A percentile compares a stretch with the other conserved stretches of the same genome.
Conservation (phyloP, 2,888 invertebrate genomes). For the Nemoura dubitans region DNA sequence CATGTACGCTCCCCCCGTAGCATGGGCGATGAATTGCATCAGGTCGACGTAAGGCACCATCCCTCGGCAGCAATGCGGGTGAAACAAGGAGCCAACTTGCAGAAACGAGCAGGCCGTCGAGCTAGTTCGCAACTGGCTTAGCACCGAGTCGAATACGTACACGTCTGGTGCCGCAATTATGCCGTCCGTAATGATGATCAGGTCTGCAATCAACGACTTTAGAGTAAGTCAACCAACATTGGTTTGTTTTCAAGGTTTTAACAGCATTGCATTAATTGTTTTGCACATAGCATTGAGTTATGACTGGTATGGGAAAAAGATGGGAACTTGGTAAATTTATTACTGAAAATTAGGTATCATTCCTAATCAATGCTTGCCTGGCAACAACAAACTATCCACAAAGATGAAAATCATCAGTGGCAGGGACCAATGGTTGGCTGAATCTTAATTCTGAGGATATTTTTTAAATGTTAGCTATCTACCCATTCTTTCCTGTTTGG, state of each 20-base stretch:
- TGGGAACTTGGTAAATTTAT: too few species aligned
- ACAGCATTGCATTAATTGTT: background rate
- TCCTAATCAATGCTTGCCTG: too few species aligned
- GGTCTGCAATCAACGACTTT: slow-evolving; percentile 63
- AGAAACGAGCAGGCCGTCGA: slow-evolving; percentile 80
- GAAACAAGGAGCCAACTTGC: slow-evolving; percentile 73
- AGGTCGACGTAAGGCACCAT: slow-evolving; percentile 78
- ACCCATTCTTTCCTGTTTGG: too few species aligned
- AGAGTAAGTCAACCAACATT: background rate
- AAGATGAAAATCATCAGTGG: too few species aligned
- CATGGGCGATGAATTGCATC: slow-evolving; percentile 76
- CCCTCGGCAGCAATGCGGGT: slow-evolving; percentile 73
- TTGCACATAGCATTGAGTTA: too few species aligned
- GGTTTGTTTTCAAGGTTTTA: background rate
- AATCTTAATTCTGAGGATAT: too few species aligned
- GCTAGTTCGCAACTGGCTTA: slow-evolving; percentile 76
- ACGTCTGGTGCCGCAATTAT: slow-evolving; percentile 76
- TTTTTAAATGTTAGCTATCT: too few species aligned
- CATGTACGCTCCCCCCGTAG: slow-evolving; percentile 78
- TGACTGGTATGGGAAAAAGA: too few species aligned
- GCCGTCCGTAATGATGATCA: slow-evolving; percentile 79
- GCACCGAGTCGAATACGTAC: slow-evolving; percentile 74
- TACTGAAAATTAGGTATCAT: too few species aligned
- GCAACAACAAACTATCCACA: too few species aligned
- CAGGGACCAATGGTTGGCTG: too few species aligned